Evolutionary conservation across 2,888 invertebrate species (phyloP).

Genomic region (Malthinus seriepunctatus): DNA sequence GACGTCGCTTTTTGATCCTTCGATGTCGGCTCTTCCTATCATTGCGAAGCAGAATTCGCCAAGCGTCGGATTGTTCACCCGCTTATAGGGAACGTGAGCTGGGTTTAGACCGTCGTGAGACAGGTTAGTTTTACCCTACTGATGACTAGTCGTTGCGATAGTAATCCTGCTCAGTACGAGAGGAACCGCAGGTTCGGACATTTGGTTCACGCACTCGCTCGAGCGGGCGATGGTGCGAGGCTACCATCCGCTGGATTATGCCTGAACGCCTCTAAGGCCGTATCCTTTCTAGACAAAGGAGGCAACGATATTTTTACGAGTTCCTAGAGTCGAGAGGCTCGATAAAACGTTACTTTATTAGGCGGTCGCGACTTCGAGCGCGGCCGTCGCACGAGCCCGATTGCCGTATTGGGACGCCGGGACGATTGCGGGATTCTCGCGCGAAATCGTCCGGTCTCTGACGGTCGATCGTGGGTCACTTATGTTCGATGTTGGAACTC

Average conservation of each 20-base stretch:
- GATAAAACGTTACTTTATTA: conserved; percentile 53
- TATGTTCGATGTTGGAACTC: conserved; percentile 58
- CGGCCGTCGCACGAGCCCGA: conserved; percentile 50
- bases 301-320: conserved; percentile 51
- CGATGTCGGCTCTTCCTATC: conserved; percentile 77
- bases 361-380: conserved; percentile 45
- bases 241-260: conserved; percentile 40
- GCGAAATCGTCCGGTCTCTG: conserved; percentile 30
- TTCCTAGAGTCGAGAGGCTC: conserved; percentile 39
- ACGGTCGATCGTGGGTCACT: conserved; percentile 41
- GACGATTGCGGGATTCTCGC: conserved; percentile 40
- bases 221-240: conserved; percentile 55
- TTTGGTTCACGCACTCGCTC: conserved; percentile 58
- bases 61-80: conserved; percentile 70
- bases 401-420: conserved; percentile 47
- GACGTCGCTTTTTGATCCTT: conserved; percentile 73
- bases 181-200: conserved; percentile 55
- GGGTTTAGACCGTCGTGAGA: conserved; percentile 43
- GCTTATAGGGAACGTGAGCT: conserved; percentile 40
- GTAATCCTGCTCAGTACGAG: conserved; percentile 56
- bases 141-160: conserved; percentile 50
- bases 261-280: conserved; percentile 60
- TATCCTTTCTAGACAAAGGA: conserved; percentile 63
- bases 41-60: conserved; percentile 73
- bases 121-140: conserved; percentile 61